phyloP scores from a whole-genome alignment of 2,888 invertebrate genomes.

The Oscheius sp. region DNA sequence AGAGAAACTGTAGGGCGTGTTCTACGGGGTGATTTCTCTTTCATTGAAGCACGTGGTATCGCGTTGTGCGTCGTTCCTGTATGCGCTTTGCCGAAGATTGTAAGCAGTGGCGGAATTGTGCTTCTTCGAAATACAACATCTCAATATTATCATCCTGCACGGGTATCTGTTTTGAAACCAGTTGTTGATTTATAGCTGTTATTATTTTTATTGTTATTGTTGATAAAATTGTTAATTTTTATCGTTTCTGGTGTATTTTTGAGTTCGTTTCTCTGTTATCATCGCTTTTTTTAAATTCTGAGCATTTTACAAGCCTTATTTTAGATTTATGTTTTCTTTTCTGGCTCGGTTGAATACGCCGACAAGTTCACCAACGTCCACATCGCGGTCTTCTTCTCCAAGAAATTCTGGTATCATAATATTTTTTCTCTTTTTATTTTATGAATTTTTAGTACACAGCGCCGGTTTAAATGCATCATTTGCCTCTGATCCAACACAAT shows the following conservation, averaged over 20 bases:
- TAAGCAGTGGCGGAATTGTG: conserved; percentile 41
- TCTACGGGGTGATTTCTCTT: conserved; percentile 62
- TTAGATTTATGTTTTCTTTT: conserved; percentile 32
- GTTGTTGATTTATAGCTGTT: conserved; percentile 4
- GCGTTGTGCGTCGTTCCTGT: conserved; percentile 55
- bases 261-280: not conserved
- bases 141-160: conserved; percentile 61
- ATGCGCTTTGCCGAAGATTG: conserved; percentile 36
- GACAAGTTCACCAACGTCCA: not conserved
- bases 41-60: conserved; percentile 52
- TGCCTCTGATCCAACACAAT: conserved; percentile 69
- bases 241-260: no score
- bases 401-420: conserved; percentile 3
- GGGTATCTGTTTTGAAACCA: not conserved
- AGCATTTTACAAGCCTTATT: not conserved
- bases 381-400: conserved; percentile 13
- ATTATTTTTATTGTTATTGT: not conserved
- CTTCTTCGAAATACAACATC: conserved; percentile 59
- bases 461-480: conserved; percentile 58
- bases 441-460: not conserved
- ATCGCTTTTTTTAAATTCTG: not conserved
- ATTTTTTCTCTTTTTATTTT: no score
- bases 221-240: not conserved
- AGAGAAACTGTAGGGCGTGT: conserved; percentile 60
- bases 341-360: conserved; percentile 29